Evolutionary conservation across 2,113 vertebrate genomes (phyloP), one percentile per base, ranked within the genome.

Genomic region (Lophius piscatorius): DNA sequence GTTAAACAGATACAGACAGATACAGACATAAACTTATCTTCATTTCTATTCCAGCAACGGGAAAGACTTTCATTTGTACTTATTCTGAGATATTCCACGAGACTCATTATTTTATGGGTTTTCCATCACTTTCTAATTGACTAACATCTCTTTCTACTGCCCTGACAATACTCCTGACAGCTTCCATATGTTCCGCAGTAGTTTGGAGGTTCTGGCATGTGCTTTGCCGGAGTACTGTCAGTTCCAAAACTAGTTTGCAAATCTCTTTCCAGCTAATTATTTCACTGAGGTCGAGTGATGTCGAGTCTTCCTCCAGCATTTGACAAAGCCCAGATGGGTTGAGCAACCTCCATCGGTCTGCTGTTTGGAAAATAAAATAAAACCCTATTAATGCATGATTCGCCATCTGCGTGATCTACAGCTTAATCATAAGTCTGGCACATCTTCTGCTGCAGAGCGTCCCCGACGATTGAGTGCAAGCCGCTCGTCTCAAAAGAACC

Each of bases 401-500:
- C 69, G 64, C 68, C 65, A 76, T 82, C 70, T 83, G 58, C 47
- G 74, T 16, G 3, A 64, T 76, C 5, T 31, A 24, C 12, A 5
- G 50, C 47, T 66, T 61, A 63, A 77, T 73, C 46, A 31, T 16
- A 31, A 34, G 22, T 55, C 36, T 68, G 67, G 35, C 57, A 59
- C 16, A 23, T 71, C 20, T 63, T 34, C n/a, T 12, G 14, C 50
- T 50, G 17, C 57, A 58, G n/a, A 67, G 54, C 75, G 67, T 73
- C 70, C 20, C 52, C 57, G 36, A 64, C 63, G 60, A 51, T 78
- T 59, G 24, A 63, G 9, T 28, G 31, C 65, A 78, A 67, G 70
- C 74, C 75, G 52, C 42, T 71, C 46, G n/a, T 42, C 40, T 80
- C 33, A 42, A 35, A 74, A 63, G 71, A 76, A 41, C 67, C 63